Evolutionary conservation across 2,888 invertebrate species (phyloP).

Genomic region (Lordiphosa fenestrarum): DNA sequence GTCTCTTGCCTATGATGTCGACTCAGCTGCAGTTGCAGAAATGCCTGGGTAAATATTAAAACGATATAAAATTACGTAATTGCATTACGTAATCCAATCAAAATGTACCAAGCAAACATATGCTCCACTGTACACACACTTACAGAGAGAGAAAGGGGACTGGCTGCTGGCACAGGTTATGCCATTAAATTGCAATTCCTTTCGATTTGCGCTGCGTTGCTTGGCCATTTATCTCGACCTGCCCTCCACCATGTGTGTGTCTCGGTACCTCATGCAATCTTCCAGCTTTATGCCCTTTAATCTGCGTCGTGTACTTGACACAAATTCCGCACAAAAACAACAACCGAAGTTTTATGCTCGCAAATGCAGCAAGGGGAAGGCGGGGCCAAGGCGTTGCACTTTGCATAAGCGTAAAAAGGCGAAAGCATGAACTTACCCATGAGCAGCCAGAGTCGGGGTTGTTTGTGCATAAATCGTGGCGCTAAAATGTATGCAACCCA

Average conservation of each 20-base stretch:
- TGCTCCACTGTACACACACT: slow-evolving; percentile 6
- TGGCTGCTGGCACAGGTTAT: slow-evolving; percentile 49
- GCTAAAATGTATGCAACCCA: slow-evolving; percentile 68
- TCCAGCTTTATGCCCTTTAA: slow-evolving; percentile 66
- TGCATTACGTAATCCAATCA: slow-evolving; percentile 41
- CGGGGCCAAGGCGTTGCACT: slow-evolving; percentile 35
- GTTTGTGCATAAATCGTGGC: slow-evolving; percentile 61
- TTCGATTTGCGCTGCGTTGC: slow-evolving; percentile 61
- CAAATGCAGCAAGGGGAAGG: neutral
- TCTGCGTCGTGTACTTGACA: slow-evolving; percentile 71
- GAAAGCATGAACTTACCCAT: slow-evolving; percentile 41
- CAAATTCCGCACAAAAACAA: slow-evolving; percentile 63
- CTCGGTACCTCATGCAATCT: slow-evolving; percentile 51
- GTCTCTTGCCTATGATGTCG: neutral
- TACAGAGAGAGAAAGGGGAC: slow-evolving; percentile 4
- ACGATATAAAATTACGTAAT: slow-evolving; percentile 37
- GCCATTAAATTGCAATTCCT: slow-evolving; percentile 68
- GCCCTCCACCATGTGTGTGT: slow-evolving; percentile 15
- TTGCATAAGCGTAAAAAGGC: slow-evolving; percentile 58
- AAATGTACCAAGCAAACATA: slow-evolving; percentile 26
- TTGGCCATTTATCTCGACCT: slow-evolving; percentile 52
- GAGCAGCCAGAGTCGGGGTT: slow-evolving; percentile 48
- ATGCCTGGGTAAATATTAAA: slow-evolving; percentile 7
- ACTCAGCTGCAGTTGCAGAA: neutral
- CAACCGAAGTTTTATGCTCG: slow-evolving; percentile 48